Evolutionary conservation across 2,113 vertebrate genomes (phyloP), one percentile per base, ranked within the genome.

Genomic region (Podiceps cristatus): DNA sequence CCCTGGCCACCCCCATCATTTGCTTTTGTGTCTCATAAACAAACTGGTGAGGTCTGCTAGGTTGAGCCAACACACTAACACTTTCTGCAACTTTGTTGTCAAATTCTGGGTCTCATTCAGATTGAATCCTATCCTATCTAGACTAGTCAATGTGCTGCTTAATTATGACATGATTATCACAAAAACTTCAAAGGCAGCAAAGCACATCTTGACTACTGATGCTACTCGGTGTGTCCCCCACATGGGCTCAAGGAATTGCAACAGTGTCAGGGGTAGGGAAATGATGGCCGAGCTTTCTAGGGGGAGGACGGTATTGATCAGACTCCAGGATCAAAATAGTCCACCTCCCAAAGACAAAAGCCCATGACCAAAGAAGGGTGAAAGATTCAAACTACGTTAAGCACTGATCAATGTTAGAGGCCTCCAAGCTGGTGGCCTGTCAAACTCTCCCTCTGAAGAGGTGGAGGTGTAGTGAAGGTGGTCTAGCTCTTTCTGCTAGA

Each of bases 331-430:
- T 53, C 42, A 74, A 49, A 85, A 52, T 25, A 18, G 23, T 27
- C 14, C 27, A 52, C 14, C 13, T 86, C 20, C 17, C 29, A 44
- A 58, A 90, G 35, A 8, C 17, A 84, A 77, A 95, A 50, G 28
- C 9, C 19, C 53, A 27, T n/a, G 27, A n/a, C 28, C 22, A 44
- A 59, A 53, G n/a, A 80, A 69, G 5, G 9, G 4, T 50, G 33
- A 88, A 85, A 79, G 37, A 58, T 24, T 76, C 59, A 29, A 66
- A 15, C 16, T 49, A 1, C 44, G 27, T 22, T 47, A 79, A 88
- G 3, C 27, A 28, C 5, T 17, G 27, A 42, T 58, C 18, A 59
- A 17, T 0, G 0, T 31, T 33, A 40, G 16, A 81, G 28, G 18
- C 25, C 91, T 85, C 28, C 45, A 69, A 47, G 33, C 17, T 75